phyloP scores from a whole-genome alignment of 2,888 invertebrate species.

The Drosophila nr. fundita region DNA sequence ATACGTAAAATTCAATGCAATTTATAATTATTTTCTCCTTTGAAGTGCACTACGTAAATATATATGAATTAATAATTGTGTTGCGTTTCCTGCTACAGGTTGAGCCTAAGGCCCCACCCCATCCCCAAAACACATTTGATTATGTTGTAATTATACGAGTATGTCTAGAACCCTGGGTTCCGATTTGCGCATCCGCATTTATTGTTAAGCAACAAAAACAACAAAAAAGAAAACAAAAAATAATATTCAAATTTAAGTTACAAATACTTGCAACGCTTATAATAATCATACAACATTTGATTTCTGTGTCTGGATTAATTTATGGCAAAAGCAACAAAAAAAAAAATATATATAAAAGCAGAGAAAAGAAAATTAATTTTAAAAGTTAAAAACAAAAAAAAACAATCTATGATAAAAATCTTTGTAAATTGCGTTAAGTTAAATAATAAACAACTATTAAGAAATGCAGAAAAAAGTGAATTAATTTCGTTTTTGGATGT shows the following conservation, averaged over 20 bases:
- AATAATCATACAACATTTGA: conserved; percentile 23
- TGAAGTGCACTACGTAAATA: conserved; percentile 3
- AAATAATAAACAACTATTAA: conserved; percentile 71
- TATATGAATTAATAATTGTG: conserved; percentile 6
- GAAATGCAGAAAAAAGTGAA: conserved; percentile 22
- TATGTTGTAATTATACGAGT: conserved; percentile 40
- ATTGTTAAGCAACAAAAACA: conserved; percentile 51
- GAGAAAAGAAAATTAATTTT: conserved; percentile 45
- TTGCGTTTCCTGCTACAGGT: conserved; percentile 54
- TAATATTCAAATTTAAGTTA: conserved; percentile 9
- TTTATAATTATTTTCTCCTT: conserved; percentile 6
- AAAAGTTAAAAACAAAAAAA: conserved; percentile 33
- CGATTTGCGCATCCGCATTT: conserved; percentile 66
- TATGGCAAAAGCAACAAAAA: conserved; percentile 28
- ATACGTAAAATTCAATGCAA: not conserved
- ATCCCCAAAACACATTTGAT: conserved; percentile 28
- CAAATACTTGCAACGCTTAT: conserved; percentile 22
- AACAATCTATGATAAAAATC: conserved; percentile 60
- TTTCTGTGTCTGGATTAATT: conserved; percentile 35
- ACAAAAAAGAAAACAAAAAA: conserved; percentile 10
- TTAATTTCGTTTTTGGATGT: not conserved
- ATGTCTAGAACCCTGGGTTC: conserved; percentile 58
- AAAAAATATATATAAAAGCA: too few species aligned
- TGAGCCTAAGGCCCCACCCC: conserved; percentile 57
- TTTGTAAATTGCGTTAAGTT: conserved; percentile 79